Conservation (phyloP, 2,113 vertebrate genomes). For the Solenodon paradoxus region DNA sequence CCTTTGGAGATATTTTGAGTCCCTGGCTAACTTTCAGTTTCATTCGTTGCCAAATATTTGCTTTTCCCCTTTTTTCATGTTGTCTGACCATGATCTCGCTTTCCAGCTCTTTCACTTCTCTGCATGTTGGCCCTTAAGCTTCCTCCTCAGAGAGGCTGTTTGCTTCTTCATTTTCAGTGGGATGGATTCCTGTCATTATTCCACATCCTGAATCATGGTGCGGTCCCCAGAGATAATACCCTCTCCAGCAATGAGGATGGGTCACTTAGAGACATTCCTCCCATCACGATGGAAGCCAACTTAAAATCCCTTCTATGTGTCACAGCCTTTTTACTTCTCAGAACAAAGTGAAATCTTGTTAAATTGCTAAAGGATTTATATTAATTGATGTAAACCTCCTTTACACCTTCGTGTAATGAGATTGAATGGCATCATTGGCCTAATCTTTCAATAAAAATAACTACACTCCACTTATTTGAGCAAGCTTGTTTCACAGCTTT, state of each 20-base stretch:
- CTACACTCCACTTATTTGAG: not conserved
- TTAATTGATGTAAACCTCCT: not conserved
- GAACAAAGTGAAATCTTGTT: not conserved
- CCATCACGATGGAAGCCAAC: not conserved
- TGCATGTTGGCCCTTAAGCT: not conserved
- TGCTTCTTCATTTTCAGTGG: not conserved
- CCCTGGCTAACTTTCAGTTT: not conserved
- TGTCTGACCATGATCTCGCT: not conserved
- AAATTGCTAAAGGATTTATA: not conserved
- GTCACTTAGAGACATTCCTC: not conserved
- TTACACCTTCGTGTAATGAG: not conserved
- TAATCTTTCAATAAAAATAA: not conserved
- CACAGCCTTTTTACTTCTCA: not conserved
- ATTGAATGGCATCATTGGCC: not conserved
- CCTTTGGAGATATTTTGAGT: not conserved
- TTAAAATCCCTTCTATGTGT: not conserved
- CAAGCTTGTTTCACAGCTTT: not conserved
- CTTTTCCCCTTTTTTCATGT: not conserved
- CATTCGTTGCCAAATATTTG: not conserved
- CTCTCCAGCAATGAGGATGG: not conserved
- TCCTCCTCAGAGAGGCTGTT: not conserved
- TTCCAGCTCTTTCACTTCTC: not conserved
- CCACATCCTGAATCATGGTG: not conserved
- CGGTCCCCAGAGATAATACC: not conserved
- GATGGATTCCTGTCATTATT: not conserved